A percentile compares a stretch with the other conserved stretches of the same genome.
phyloP scores from a whole-genome alignment of 2,797 vertebrate genomes.

The Sciaenops ocellatus region DNA sequence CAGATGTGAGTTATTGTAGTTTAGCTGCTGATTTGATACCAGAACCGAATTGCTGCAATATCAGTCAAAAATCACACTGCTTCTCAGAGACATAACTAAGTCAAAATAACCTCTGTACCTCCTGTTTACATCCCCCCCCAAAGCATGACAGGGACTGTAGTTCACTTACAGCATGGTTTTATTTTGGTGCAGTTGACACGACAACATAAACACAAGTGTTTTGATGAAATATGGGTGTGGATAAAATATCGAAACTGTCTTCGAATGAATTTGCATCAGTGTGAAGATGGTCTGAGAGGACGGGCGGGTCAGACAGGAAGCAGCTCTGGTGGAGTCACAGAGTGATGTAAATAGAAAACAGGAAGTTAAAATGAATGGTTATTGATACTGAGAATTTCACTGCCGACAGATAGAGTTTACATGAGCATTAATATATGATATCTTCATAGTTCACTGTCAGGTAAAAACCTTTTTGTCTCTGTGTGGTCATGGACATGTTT shows the following conservation, averaged over 20 bases:
- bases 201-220: background rate
- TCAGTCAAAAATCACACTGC: too few relatives aligned
- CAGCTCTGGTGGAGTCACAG: background rate
- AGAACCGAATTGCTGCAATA: too few relatives aligned
- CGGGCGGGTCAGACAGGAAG: constrained; percentile 20
- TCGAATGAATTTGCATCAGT: background rate
- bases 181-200: background rate
- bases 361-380: constrained; percentile 1
- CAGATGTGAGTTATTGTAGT: too few relatives aligned
- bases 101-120: background rate
- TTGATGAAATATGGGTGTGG: background rate
- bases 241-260: background rate
- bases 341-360: constrained; percentile 9
- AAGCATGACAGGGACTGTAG: background rate
- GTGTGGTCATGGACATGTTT: too few relatives aligned
- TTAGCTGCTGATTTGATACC: too few relatives aligned
- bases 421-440: background rate
- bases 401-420: background rate
- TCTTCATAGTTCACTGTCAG: background rate
- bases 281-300: background rate
- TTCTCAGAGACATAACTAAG: too few relatives aligned
- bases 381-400: background rate
- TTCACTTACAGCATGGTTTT: background rate
- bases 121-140: background rate
- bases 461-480: background rate